Base-by-base conservation (phyloP, 2,113 vertebrate species). In the Corydoras sp. region DNA sequence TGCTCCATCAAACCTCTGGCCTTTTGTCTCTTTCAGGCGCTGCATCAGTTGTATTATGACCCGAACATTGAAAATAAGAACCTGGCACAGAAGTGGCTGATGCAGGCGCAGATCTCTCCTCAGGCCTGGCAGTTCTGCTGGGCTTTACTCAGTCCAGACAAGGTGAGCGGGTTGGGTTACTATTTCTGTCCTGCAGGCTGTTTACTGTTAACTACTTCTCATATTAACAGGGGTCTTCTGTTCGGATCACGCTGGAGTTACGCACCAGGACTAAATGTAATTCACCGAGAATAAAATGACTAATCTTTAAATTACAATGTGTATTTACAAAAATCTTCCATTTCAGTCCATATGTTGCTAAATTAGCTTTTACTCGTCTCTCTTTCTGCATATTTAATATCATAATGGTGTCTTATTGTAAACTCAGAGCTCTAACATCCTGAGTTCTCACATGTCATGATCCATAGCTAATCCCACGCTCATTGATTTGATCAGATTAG, bases 31-130 rank as follows among this genome's bases (percentile, higher is more conserved):
- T 43, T 24, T 24, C 81, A 99, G 96, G 95, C 97, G 35, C 92
- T 99, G 67, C 96, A 99, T 83, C 97, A 99, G 85, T 87, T 99
- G 54, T 99, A 99, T 88, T 99, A 99, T 9, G 97, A 99, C 83
- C 97, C 97, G 54, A 98, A 96, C 85, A 99, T 99, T 55, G 97
- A 99, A 83, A 98, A 99, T 89, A 99, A 99, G 90, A 99, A 99
- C 86, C 86, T 98, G 88, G 96, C 97, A 81, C 97, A 99, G 90
- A 99, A 98, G 88, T 99, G 97, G 97, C 90, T 99, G 76, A 99
- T 99, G 97, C 96, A 98, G 86, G 97, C 97, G 0, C 97, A 99
- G 86, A 93, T 99, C 2, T 99, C 97, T 0, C 96, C 97, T 49
- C 95, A 99, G 82, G 97, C 96, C 2, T 99, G 97, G 97, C 96